Evolutionary conservation across 2,113 vertebrate species (phyloP), one percentile per base, ranked within the genome.

Genomic region (Scophthalmus maximus): DNA sequence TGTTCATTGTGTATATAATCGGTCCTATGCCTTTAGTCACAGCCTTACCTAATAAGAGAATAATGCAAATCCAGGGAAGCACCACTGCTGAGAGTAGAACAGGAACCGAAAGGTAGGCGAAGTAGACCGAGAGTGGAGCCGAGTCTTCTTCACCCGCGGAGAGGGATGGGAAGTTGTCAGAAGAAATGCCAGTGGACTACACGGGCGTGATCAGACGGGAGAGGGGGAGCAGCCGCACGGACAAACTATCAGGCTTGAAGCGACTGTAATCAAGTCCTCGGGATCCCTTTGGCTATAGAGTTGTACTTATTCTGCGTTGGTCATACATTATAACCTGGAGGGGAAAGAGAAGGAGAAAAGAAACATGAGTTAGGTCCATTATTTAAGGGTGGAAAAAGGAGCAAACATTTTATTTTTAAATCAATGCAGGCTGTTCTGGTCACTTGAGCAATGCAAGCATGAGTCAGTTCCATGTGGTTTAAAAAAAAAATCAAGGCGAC

Each of bases 191-290:
- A 91, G 91, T 82, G 68, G 89, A 91, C 85, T 71, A 86, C 0
- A 71, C 83, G 68, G 89, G 76, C 85, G 70, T 74, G 64, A 74
- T 65, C 68, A 86, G 88, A 85, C 82, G 91, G 88, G 73, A 81
- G 69, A 76, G 66, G 88, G 92, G 91, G 89, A 91, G 91, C 90
- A 94, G 92, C 88, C 91, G 76, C 91, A 84, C 82, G 78, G 92
- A 93, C 93, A 96, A 96, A 96, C 95, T 96, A 95, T 92, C 96
- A 97, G 96, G 96, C 96, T 96, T 96, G 92, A 95, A 96, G 95
- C 92, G 94, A 96, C 97, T 96, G 95, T 95, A 97, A 96, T 94
- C 90, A 94, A 95, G 95, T 97, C 95, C 96, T 95, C 89, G 85
- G 94, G 87, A 92, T 91, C 92, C 92, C 94, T 87, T 91, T 92